A percentile compares a stretch with the other conserved stretches of the same genome.
Conservation (phyloP, 2,888 invertebrate genomes). For the Ectemnius continuus region DNA sequence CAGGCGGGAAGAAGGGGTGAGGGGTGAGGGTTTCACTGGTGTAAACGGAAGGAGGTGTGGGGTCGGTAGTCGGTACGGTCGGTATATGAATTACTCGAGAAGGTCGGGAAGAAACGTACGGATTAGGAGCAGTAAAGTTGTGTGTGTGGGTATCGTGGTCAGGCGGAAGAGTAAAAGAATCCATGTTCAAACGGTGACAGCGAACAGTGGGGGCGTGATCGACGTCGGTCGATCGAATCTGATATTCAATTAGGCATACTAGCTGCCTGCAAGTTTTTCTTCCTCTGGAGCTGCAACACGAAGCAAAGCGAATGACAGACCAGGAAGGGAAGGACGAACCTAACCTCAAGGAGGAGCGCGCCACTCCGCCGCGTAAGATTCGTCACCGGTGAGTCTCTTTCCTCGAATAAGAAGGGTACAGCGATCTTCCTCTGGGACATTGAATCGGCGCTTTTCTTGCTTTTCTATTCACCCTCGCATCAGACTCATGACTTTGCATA, state of each 20-base stretch:
- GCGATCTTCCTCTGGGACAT: too few species aligned
- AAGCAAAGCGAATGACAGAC: slow-evolving; percentile 71
- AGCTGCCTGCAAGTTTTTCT: slow-evolving; percentile 19
- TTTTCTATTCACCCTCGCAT: slow-evolving; percentile 15
- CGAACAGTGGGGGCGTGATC: slow-evolving; percentile 20
- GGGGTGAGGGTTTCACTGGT: background rate
- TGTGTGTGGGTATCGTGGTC: too few species aligned
- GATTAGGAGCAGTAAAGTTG: too few species aligned
- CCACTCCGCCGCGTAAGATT: slow-evolving; percentile 72
- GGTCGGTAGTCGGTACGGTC: slow-evolving; percentile 14
- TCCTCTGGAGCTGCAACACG: slow-evolving; percentile 33
- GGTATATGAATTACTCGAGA: slow-evolving; percentile 42
- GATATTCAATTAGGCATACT: slow-evolving; percentile 2
- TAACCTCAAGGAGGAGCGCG: slow-evolving; percentile 73
- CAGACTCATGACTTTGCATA: slow-evolving; percentile 24
- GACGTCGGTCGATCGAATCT: slow-evolving; percentile 25
- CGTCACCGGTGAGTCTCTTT: slow-evolving; percentile 74
- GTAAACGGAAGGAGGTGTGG: too few species aligned
- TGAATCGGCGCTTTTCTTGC: background rate
- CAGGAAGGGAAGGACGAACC: slow-evolving; percentile 66
- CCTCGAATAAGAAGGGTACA: too few species aligned
- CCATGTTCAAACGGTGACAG: slow-evolving; percentile 48
- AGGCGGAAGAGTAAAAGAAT: slow-evolving; percentile 38
- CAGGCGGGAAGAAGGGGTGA: slow-evolving; percentile 7
- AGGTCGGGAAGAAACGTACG: slow-evolving; percentile 8